A percentile compares a stretch with the other conserved stretches of the same genome.
These are phyloP conservation scores for Camponotus fellah DNA, from an alignment of 2,888 invertebrate genomes.

Conservation along the genomic window DNA sequence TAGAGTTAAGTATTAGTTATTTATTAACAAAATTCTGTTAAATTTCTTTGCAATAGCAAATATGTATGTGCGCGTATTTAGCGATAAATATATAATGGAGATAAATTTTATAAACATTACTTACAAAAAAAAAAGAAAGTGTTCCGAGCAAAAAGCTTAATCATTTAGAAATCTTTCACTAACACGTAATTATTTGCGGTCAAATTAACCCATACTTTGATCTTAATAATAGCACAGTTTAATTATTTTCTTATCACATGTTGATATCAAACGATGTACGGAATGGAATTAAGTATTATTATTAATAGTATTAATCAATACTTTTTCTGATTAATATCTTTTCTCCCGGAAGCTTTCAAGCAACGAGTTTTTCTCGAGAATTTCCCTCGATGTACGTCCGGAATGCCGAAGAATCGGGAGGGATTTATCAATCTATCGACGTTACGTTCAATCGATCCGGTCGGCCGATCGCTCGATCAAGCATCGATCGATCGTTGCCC, in stretches of 20 bases:
- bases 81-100: too few species aligned
- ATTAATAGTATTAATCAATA: not conserved
- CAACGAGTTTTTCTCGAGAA: constrained; percentile 3
- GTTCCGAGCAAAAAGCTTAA: not conserved
- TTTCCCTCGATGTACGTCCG: not conserved
- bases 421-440: constrained; percentile 39
- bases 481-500: constrained; percentile 24
- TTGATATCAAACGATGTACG: not conserved
- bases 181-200: not conserved
- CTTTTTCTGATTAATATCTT: not conserved
- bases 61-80: too few species aligned
- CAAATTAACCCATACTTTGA: not conserved
- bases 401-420: constrained; percentile 11
- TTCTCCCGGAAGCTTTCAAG: not conserved
- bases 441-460: constrained; percentile 25
- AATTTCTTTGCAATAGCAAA: not conserved
- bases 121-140: not conserved
- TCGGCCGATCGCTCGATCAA: constrained; percentile 4
- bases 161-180: not conserved
- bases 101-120: too few species aligned
- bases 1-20: not conserved
- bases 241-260: not conserved
- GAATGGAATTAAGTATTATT: not conserved
- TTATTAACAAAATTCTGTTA: not conserved
- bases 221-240: not conserved